Conservation (phyloP, 2,113 vertebrate genomes). For the Crotalus horridus region DNA sequence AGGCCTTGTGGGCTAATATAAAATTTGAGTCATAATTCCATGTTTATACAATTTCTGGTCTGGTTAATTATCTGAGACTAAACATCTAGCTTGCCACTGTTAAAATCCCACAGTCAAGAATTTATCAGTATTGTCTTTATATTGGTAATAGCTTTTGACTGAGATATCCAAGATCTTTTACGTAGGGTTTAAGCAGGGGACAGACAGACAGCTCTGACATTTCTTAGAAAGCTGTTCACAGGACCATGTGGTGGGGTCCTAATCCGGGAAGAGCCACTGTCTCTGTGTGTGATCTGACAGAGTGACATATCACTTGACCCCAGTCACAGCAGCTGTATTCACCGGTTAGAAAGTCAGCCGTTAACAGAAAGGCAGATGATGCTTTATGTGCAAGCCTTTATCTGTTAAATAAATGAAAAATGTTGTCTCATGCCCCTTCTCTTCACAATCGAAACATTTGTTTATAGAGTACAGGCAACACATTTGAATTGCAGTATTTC, state of each 20-base stretch:
- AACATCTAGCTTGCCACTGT: constrained; percentile 28
- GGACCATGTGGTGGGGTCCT: constrained; percentile 51
- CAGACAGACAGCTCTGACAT: constrained; percentile 44
- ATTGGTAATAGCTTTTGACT: constrained; percentile 67
- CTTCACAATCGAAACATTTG: background rate
- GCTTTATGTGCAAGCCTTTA: constrained; percentile 8
- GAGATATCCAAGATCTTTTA: constrained; percentile 61
- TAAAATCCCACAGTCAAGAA: constrained; percentile 23
- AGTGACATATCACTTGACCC: constrained; percentile 70
- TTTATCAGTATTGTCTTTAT: constrained; percentile 57
- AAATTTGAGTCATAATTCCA: constrained; percentile 14
- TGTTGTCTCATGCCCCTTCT: background rate
- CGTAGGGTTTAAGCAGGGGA: constrained; percentile 58
- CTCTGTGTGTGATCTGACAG: constrained; percentile 66
- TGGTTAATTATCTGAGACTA: background rate
- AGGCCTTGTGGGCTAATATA: background rate
- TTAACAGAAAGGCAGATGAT: background rate
- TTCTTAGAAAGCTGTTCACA: constrained; percentile 65
- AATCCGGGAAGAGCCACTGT: constrained; percentile 65
- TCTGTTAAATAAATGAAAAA: background rate
- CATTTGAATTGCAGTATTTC: background rate
- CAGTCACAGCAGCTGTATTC: constrained; percentile 53
- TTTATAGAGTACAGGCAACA: background rate
- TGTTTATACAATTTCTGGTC: constrained; percentile 28
- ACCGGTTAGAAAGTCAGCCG: constrained; percentile 27